phyloP scores from a whole-genome alignment of 2,113 vertebrate genomes.

The Oenanthe melanoleuca region DNA sequence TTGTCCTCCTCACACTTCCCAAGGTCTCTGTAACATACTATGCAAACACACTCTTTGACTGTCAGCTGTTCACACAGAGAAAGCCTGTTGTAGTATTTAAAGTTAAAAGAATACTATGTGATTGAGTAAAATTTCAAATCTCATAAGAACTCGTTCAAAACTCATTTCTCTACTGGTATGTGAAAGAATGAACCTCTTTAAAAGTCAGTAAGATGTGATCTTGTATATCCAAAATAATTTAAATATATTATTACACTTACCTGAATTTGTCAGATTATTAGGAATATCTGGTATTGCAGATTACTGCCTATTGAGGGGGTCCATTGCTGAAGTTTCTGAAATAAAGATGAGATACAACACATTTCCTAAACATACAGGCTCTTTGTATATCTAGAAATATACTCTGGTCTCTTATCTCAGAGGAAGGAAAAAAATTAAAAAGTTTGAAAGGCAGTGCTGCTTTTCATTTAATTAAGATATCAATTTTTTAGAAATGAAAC shows the following conservation, averaged over 20 bases:
- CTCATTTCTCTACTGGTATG: neutral
- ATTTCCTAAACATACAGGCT: neutral
- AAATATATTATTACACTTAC: neutral
- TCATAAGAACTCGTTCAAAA: neutral
- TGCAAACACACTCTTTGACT: neutral
- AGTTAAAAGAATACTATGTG: neutral
- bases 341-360: neutral
- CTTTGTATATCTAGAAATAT: neutral
- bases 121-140: neutral
- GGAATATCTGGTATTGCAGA: neutral
- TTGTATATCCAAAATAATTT: neutral
- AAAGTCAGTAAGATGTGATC: neutral
- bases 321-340: neutral
- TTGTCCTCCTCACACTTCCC: neutral
- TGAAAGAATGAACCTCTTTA: neutral
- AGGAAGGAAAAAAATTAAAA: neutral
- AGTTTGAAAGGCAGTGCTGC: neutral
- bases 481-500: neutral
- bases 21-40: neutral
- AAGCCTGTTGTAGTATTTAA: neutral
- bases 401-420: neutral
- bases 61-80: neutral
- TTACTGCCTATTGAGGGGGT: neutral
- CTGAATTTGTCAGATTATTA: neutral
- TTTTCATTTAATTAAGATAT: neutral